Base-by-base conservation (phyloP, 2,797 vertebrate genomes). In the Diplodus puntazzo region DNA sequence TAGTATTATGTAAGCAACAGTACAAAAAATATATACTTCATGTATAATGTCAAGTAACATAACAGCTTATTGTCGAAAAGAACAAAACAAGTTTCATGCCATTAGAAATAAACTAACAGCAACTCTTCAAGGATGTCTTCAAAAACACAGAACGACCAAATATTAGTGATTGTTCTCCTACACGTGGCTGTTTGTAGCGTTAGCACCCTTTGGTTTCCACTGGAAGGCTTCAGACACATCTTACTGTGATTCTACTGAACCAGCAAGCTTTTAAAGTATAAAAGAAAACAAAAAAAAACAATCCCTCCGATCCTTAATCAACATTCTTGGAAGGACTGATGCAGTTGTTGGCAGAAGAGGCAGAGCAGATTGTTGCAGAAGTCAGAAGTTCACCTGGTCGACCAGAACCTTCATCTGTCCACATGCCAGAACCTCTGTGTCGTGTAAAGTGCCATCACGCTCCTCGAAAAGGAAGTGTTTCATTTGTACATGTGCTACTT, bases 381-480 rank as follows among this genome's bases (percentile, higher is more conserved):
- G 55, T 68, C 57, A n/a, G 30, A 50, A 50, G 52, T 71, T 54
- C 12, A 54, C 23, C 10, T 27, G 45, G 30, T 62, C 54, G 17
- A 49, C 27, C 8, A 13, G 52, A 48, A 70, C 48, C 25, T 46
- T 53, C 17, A 45, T 45, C 66, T 65, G 61, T 65, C 30, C 42
- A 55, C 50, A 4, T 3, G 69, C 42, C 43, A 34, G 8, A 50
- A 52, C 57, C 65, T 62, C 53, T 21, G 80, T 58, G 27, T 64
- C 57, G 16, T 16, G 55, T 80, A 68, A 86, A 82, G 80, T 82
- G 80, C 69, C 64, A 11, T 71, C 25, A 42, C 46, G 30, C 49
- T 21, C n/a, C 30, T 59, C 11, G 1, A 52, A 34, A 48, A 16
- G 5, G 11, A 62, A 18, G 25, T 46, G 43, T 55, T 64, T 75